Evolutionary conservation across 2,797 vertebrate genomes (phyloP).

Genomic region (Picus viridis): DNA sequence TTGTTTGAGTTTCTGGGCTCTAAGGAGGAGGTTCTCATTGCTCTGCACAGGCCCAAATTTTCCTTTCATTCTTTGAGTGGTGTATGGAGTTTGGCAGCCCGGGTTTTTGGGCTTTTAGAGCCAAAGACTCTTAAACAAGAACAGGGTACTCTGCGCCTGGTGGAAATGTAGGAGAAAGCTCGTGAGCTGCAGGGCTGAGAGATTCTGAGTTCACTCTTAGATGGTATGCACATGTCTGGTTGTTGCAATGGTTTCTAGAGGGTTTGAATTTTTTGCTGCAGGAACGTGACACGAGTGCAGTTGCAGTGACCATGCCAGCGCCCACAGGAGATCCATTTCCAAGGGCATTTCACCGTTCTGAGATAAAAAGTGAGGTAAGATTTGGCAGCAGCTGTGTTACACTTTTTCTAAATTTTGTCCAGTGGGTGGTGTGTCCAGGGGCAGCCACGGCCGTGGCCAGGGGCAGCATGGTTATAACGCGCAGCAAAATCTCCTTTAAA

Average conservation of each 20-base stretch:
- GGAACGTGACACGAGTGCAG: slow-evolving; percentile 90
- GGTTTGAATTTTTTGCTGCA: slow-evolving; percentile 60
- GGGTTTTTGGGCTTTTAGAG: not conserved
- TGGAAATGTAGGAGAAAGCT: not conserved
- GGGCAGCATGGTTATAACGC: no score
- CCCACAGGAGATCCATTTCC: slow-evolving; percentile 89
- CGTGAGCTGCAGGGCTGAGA: not conserved
- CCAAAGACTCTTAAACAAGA: not conserved
- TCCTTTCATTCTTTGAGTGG: not conserved
- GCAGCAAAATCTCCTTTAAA: no score
- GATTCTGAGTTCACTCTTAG: not conserved
- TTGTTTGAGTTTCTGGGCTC: not conserved
- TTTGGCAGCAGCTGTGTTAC: not conserved
- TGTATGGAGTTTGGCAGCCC: not conserved
- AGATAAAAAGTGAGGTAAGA: slow-evolving; percentile 81
- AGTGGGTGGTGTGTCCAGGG: no score
- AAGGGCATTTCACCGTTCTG: slow-evolving; percentile 87
- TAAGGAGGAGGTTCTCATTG: not conserved
- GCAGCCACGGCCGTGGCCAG: no score
- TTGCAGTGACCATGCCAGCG: slow-evolving; percentile 83
- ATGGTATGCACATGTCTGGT: not conserved
- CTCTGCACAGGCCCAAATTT: not conserved
- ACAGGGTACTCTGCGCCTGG: not conserved
- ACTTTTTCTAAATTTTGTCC: no score
- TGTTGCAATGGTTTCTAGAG: not conserved